Evolutionary conservation across 2,888 invertebrate genomes (phyloP).

Genomic region (Thumatha senex): DNA sequence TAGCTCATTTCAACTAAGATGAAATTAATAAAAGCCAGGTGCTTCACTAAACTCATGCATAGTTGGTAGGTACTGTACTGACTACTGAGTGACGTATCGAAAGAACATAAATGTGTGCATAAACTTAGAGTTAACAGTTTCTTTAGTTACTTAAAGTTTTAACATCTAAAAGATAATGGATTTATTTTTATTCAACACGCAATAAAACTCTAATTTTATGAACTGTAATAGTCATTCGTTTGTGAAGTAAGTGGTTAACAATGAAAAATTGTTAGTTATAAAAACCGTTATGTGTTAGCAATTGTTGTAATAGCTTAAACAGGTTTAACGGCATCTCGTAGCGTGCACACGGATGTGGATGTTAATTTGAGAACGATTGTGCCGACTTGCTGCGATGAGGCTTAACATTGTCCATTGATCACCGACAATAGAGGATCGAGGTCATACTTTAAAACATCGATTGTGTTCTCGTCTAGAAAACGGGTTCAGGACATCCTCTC

Average conservation of each 20-base stretch:
- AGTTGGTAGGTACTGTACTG: too few relatives aligned
- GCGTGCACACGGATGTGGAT: conserved; percentile 51
- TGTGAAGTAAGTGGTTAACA: conserved; percentile 2
- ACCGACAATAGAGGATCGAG: conserved; percentile 60
- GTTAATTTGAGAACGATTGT: conserved; percentile 53
- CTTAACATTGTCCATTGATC: conserved; percentile 52
- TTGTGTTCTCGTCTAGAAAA: conserved; percentile 61
- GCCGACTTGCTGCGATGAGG: conserved; percentile 38
- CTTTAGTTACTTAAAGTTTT: too few relatives aligned
- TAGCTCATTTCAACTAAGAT: neutral
- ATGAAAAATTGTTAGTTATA: conserved; percentile 22
- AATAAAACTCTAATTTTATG: too few relatives aligned
- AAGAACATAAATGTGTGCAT: too few relatives aligned
- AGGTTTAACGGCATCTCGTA: conserved; percentile 55
- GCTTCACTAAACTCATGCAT: too few relatives aligned
- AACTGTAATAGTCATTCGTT: conserved; percentile 2
- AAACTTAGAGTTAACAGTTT: too few relatives aligned
- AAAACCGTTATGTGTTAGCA: conserved; percentile 54
- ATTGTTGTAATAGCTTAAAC: conserved; percentile 47
- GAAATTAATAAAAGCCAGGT: too few relatives aligned
- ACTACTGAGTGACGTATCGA: too few relatives aligned
- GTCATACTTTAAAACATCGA: conserved; percentile 58
- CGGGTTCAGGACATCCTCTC: conserved; percentile 57
- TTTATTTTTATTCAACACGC: too few relatives aligned
- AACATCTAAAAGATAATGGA: too few relatives aligned